These are phyloP conservation scores for Agrochola circellaris DNA, from an alignment of 2,888 invertebrate genomes.

Conservation along the genomic window DNA sequence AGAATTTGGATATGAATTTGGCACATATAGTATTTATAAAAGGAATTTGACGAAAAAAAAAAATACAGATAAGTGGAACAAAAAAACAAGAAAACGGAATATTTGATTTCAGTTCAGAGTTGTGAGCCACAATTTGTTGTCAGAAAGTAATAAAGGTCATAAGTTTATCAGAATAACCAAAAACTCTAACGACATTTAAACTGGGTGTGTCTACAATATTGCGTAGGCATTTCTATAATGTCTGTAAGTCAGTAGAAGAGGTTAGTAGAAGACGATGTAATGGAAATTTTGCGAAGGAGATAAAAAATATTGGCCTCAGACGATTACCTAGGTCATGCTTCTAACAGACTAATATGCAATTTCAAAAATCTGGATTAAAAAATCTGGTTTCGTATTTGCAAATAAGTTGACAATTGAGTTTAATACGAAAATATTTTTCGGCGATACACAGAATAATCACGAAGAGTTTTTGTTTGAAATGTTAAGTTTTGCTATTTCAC, in stretches of 20 bases:
- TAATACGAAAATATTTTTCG: neutral
- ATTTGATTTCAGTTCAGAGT: neutral
- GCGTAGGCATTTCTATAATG: conserved; percentile 25
- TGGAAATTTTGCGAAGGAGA: neutral
- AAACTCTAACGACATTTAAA: conserved; percentile 1
- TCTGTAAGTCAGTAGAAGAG: no score
- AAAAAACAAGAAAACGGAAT: neutral
- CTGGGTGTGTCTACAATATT: conserved; percentile 48
- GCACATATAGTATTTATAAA: neutral
- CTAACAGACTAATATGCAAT: neutral
- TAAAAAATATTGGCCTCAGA: neutral
- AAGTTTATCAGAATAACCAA: neutral
- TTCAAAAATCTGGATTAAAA: neutral
- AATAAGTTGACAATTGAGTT: neutral
- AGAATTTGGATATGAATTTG: neutral
- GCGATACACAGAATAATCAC: no score
- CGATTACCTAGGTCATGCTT: neutral
- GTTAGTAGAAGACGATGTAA: neutral
- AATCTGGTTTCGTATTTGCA: neutral
- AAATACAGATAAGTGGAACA: neutral
- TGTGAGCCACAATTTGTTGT: neutral
- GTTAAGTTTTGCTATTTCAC: no score
- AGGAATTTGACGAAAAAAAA: neutral
- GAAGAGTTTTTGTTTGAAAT: neutral
- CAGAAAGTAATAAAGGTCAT: neutral